Base-by-base conservation (phyloP, 2,113 vertebrate genomes). In the Synodontis membranacea region DNA sequence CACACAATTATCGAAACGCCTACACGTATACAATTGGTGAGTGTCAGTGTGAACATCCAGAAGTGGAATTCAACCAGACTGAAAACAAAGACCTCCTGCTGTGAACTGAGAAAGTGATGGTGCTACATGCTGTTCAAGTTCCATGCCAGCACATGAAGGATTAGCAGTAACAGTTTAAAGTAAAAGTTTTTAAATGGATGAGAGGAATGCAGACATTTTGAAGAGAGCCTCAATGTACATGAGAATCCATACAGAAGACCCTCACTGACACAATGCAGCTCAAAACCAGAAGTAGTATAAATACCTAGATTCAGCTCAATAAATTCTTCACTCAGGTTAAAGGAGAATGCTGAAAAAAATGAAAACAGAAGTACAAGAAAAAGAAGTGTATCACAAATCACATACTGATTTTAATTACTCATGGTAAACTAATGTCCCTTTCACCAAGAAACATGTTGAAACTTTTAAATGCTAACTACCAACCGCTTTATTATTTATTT, bases 41-140 rank as follows among this genome's bases (percentile, higher is more conserved):
- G 46, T 44, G 25, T 81, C 76, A 80, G 83, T 54, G 10, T 82
- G 74, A 76, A 79, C 58, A 70, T 89, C 75, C 72, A 87, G 82
- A 58, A 81, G 82, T 62, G 82, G 44, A 84, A 86, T 64, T 87
- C 82, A 78, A 28, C n/a, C 78, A 64, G 48, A 89, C 85, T 81
- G 72, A 89, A 78, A 83, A 64, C 82, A 75, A 78, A 79, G 58
- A 66, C 70, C n/a, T 58, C 86, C 78, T 50, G 68, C 68, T 87
- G 86, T 68, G 78, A 79, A 81, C 48, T 28, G 70, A 70, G 72
- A 89, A 87, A 89, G 68, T 79, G n/a, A 87, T 42, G 82, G 46
- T 84, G 74, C 70, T 72, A 42, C 82, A 82, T 87, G 74, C 52
- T 75, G 80, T 87, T 76, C 80, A 78, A 28, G 62, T 42, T 87